Percentiles rank a stretch among this genome's conserved stretches.
Evolutionary conservation across 2,888 invertebrate species (phyloP).

Genomic region (Penaeus monodon): DNA sequence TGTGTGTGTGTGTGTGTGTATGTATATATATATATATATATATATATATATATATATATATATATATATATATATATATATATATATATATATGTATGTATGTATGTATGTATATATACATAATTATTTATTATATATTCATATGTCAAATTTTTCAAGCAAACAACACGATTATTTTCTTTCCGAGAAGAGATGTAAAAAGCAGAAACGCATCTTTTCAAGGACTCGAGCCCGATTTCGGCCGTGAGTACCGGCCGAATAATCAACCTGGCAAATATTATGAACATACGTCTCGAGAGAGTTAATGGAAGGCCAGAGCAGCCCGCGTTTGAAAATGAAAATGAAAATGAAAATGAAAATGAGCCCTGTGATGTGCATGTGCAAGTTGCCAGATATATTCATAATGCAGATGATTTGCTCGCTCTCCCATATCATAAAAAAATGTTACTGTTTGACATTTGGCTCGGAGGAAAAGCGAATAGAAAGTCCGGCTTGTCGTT

Average conservation of each 20-base stretch:
- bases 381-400: too few species aligned
- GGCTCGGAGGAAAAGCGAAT: too few species aligned
- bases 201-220: neutral
- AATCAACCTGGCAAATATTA: neutral
- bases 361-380: too few species aligned
- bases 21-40: constrained; percentile 4
- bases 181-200: neutral
- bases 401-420: too few species aligned
- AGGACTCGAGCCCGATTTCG: neutral
- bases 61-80: constrained; percentile 14
- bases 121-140: too few species aligned
- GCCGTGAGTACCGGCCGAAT: neutral
- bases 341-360: too few species aligned
- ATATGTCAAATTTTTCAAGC: neutral
- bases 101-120: neutral
- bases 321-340: too few species aligned
- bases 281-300: too few species aligned
- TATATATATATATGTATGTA: neutral
- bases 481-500: too few species aligned
- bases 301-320: neutral
- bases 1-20: neutral
- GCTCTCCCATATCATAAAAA: too few species aligned
- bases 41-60: constrained; percentile 16
- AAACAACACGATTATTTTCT: too few species aligned
- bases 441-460: too few species aligned